Conservation (phyloP, 2,797 vertebrate genomes). For the Emydoidea blandingii region DNA sequence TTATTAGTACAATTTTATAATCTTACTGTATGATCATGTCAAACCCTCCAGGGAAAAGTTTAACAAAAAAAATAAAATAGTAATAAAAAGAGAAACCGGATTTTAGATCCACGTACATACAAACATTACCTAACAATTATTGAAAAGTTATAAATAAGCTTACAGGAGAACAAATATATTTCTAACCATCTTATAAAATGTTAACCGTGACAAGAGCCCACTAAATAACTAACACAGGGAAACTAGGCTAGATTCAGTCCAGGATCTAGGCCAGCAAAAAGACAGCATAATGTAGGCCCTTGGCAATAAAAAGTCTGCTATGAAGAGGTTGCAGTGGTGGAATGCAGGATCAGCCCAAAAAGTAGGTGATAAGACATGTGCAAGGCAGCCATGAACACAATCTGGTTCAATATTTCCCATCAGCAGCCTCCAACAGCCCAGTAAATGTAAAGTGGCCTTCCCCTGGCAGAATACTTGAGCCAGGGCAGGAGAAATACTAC, state of each 20-base stretch:
- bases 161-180: neutral
- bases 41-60: neutral
- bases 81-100: neutral
- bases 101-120: neutral
- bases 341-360: neutral
- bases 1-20: neutral
- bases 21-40: neutral
- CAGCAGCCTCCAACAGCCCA: neutral
- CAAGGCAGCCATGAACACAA: neutral
- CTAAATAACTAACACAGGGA: neutral
- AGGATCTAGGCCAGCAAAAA: neutral
- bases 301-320: fast-evolving
- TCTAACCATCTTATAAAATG: neutral
- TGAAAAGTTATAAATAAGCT: neutral
- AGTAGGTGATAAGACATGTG: neutral
- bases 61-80: neutral
- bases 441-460: neutral
- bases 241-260: neutral
- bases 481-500: neutral
- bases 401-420: neutral
- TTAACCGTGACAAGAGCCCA: neutral
- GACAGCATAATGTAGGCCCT: neutral
- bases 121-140: neutral
- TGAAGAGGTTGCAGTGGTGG: neutral
- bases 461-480: neutral